Evolutionary conservation across 2,888 invertebrate species (phyloP).

Genomic region (Dasypolia templi): DNA sequence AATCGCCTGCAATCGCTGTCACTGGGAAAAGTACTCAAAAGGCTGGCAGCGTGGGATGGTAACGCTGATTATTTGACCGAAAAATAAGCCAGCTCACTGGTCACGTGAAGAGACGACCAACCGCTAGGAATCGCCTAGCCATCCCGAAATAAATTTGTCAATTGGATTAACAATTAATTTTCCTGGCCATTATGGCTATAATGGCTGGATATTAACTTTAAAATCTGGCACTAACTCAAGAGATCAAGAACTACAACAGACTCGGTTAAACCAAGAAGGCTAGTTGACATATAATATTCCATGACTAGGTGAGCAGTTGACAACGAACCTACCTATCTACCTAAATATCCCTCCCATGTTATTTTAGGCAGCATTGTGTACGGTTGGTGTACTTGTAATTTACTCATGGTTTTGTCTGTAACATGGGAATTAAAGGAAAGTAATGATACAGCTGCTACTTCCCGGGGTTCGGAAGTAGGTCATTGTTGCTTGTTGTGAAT

Average conservation of each 20-base stretch:
- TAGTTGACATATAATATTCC: conserved; percentile 73
- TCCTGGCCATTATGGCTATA: too few species aligned
- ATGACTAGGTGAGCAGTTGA: conserved; percentile 69
- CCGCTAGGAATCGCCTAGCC: too few species aligned
- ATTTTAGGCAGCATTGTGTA: conserved; percentile 55
- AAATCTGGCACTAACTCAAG: conserved; percentile 7
- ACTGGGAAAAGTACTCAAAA: too few species aligned
- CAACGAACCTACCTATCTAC: conserved; percentile 27
- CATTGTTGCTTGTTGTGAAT: conserved; percentile 39
- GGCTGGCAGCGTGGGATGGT: too few species aligned
- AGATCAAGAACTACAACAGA: conserved; percentile 23
- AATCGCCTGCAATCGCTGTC: too few species aligned
- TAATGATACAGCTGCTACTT: conserved; percentile 57
- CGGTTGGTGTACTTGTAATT: conserved; percentile 50
- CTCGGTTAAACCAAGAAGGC: conserved; percentile 29
- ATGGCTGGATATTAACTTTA: too few species aligned
- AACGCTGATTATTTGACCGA: too few species aligned
- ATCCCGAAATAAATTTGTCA: too few species aligned
- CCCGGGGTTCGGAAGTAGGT: conserved; percentile 53
- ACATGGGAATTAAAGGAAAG: conserved; percentile 60
- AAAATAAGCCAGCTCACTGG: too few species aligned
- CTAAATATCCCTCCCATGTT: conserved; percentile 45
- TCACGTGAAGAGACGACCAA: too few species aligned
- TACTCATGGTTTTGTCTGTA: conserved; percentile 57
- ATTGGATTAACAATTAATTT: not conserved